Conservation (phyloP, 1,140 invertebrate species). For the Achatina immaculata region DNA sequence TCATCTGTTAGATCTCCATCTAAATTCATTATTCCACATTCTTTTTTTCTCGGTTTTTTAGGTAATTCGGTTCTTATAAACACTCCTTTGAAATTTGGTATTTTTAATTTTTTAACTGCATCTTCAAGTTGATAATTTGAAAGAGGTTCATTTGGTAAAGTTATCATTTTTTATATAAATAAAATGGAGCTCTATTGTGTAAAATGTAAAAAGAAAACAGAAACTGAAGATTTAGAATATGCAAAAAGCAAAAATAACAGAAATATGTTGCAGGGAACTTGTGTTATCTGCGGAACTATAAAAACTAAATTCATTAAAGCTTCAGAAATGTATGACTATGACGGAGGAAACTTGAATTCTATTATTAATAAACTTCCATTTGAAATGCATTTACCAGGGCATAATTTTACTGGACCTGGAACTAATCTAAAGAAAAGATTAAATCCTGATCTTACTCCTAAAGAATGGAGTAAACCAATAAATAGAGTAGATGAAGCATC, state of each 20-base stretch:
- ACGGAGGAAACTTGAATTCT: no score
- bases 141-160: neutral
- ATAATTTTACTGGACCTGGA: no score
- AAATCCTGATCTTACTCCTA: no score
- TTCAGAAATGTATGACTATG: no score
- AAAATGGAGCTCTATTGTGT: neutral
- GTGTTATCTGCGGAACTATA: no score
- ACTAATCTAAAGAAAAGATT: no score
- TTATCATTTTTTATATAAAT: neutral
- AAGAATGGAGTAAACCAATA: no score
- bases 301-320: no score
- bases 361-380: no score
- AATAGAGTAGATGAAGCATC: no score
- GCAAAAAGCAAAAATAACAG: neutral
- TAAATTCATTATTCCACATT: constrained; percentile 2
- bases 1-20: neutral
- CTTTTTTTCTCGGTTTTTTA: neutral
- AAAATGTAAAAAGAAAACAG: neutral
- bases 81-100: neutral
- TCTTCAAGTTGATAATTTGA: neutral
- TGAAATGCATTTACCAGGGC: no score
- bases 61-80: neutral
- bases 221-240: neutral
- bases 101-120: neutral
- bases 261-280: neutral